Percentiles rank a stretch among this genome's conserved stretches.
Conservation (phyloP, 2,113 vertebrate genomes). For the Phasianus colchicus region DNA sequence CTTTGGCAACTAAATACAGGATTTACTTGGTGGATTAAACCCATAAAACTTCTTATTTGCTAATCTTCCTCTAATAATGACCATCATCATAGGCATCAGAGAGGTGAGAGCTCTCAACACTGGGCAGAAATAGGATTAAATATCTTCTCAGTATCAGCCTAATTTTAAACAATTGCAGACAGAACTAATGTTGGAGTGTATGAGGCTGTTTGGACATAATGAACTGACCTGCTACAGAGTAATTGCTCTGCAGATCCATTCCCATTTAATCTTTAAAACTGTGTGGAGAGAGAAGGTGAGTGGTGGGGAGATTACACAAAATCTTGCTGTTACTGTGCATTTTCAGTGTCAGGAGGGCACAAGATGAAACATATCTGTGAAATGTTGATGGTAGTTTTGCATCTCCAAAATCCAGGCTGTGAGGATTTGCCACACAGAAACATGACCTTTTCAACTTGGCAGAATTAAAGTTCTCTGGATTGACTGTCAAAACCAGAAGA, state of each 20-base stretch:
- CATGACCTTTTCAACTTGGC: not conserved
- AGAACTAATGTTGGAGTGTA: not conserved
- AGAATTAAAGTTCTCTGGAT: not conserved
- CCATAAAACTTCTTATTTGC: not conserved
- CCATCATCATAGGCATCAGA: not conserved
- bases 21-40: not conserved
- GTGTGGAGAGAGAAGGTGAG: not conserved
- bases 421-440: not conserved
- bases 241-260: not conserved
- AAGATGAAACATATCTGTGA: not conserved
- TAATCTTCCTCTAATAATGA: not conserved
- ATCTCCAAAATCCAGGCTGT: not conserved
- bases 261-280: not conserved
- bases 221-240: not conserved
- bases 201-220: not conserved
- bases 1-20: not conserved
- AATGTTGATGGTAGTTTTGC: not conserved
- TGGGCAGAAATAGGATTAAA: not conserved
- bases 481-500: not conserved
- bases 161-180: not conserved
- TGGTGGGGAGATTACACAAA: not conserved
- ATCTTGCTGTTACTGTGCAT: not conserved
- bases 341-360: not conserved
- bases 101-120: not conserved
- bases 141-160: not conserved